Conservation (phyloP, 2,888 invertebrate genomes). For the Acanthoscelides obtectus region DNA sequence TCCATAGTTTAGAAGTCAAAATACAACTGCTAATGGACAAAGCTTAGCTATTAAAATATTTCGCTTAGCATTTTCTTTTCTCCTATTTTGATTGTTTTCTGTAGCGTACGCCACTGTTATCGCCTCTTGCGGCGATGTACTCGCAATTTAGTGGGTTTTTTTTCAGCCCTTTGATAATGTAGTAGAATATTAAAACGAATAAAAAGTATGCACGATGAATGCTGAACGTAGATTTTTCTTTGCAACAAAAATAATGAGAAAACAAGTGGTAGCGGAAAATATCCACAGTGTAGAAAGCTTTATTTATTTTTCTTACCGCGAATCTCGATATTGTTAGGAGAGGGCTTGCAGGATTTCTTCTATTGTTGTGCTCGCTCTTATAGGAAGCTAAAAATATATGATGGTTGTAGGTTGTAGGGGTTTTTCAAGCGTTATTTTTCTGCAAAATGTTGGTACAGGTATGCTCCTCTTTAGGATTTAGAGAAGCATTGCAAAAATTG, state of each 20-base stretch:
- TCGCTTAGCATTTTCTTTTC: too few relatives aligned
- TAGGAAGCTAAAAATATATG: too few relatives aligned
- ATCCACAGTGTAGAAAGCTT: neutral
- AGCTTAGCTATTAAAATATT: too few relatives aligned
- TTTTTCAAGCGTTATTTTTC: too few relatives aligned
- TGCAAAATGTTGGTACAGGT: too few relatives aligned
- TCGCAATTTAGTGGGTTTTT: neutral
- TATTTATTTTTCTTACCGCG: neutral
- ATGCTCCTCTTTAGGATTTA: too few relatives aligned
- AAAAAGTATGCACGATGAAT: neutral
- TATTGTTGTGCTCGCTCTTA: neutral
- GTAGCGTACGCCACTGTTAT: neutral
- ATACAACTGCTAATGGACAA: too few relatives aligned
- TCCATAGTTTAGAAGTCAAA: too few relatives aligned
- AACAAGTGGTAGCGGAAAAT: neutral
- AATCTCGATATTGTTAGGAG: neutral
- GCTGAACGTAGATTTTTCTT: neutral
- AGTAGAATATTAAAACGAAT: neutral
- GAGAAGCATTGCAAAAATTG: too few relatives aligned
- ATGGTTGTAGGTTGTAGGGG: too few relatives aligned
- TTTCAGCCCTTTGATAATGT: neutral
- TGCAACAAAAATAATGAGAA: neutral
- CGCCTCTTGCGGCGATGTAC: neutral
- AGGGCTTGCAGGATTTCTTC: neutral
- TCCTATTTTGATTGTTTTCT: too few relatives aligned